Base-by-base conservation (phyloP, 1,140 invertebrate genomes). In the Formica exsecta region DNA sequence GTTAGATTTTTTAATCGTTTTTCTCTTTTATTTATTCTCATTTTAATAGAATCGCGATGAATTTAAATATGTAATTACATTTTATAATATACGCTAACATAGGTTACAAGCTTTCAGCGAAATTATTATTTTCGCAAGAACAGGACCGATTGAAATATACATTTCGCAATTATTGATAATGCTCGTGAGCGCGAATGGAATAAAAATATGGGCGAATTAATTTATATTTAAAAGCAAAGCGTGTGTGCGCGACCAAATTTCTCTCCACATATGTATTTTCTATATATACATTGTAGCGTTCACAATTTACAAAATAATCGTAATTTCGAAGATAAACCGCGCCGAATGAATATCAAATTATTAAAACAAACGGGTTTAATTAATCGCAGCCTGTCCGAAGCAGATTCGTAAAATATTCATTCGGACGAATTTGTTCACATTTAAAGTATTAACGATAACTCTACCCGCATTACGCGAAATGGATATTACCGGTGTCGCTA, bases 141-240 rank as follows among this genome's bases (percentile, higher is more conserved):
- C 68, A 74, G 79, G 44, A 19, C 66, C 68, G 79, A 83, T 83
- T 83, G 54, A 83, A 83, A 83, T 83, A 83, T 83, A 83, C 68
- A 83, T 83, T 83, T 83, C 68, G 79, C 79, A 70, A 83, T 83
- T 83, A 83, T 83, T 83, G 79, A 83, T 83, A 83, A 83, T 83
- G 79, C 54, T 74, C 54, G 79, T 38, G 79, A 83, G 79, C 79
- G 79, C 68, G 79, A 83, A 83, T 74, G 79, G 73, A 83, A 83
- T 83, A 83, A 83, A 83, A 83, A 83, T 83, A 74, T 83, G 54
- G 68, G 38, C 68, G 68, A 70, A 74, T 83, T 83, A 83, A 83
- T 83, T 83, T 83, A 74, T 83, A 83, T 83, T 83, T 83, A 74
- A 83, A 83, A 74, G 79, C 79, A 13, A 44, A 44, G 76, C 29